These are phyloP conservation scores for Oscheius sp. DNA, from an alignment of 2,888 invertebrate species.

Conservation along the genomic window DNA sequence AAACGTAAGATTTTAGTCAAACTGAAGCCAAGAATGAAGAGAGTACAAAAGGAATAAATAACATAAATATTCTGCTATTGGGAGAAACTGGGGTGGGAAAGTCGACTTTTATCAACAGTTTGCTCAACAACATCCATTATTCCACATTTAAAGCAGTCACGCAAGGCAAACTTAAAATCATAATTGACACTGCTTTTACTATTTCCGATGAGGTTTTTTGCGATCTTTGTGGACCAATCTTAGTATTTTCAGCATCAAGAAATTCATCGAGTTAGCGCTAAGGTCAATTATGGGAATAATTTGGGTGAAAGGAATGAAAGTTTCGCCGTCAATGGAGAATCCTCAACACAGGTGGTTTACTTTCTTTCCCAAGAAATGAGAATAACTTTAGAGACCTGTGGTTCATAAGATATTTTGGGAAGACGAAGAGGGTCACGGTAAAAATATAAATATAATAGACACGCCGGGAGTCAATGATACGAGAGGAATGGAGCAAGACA, in stretches of 20 bases:
- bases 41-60: too few species aligned
- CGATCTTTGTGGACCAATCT: neutral
- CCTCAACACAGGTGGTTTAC: neutral
- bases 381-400: neutral
- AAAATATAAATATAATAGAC: constrained; percentile 14
- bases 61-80: constrained; percentile 26
- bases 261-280: neutral
- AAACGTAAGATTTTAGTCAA: too few species aligned
- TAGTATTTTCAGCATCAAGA: neutral
- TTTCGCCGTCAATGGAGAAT: neutral
- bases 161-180: neutral
- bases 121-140: neutral
- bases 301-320: neutral
- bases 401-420: neutral
- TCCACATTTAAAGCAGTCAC: neutral
- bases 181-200: neutral
- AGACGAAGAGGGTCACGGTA: neutral
- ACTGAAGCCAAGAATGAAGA: too few species aligned
- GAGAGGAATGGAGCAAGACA: constrained; percentile 4
- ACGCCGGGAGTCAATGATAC: constrained; percentile 22
- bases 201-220: neutral
- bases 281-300: neutral
- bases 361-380: neutral
- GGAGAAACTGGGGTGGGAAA: constrained; percentile 25
- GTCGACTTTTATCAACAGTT: constrained; percentile 13